Base-by-base conservation (phyloP, 2,888 invertebrate genomes). In the Ochropleura plecta region DNA sequence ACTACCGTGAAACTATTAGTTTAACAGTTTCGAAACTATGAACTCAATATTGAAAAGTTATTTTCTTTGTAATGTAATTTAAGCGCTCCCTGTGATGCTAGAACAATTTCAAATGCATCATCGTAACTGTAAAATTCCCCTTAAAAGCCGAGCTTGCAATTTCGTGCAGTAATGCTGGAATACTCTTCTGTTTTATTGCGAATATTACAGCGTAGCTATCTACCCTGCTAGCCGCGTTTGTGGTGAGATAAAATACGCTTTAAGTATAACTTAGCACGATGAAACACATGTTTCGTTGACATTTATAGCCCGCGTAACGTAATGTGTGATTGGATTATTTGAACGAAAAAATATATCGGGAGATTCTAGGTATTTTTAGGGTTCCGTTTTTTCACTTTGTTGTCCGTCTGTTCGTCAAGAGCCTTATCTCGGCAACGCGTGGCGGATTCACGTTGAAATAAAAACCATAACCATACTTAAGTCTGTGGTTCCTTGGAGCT, bases 41-140 rank as follows among this genome's bases (percentile, higher is more conserved):
- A 81, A 81, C 73, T 78, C 40, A 46, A 70, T 68, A 70, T 78
- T 67, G 82, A 73, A 63, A 63, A 78, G 78, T 78, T 70, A 59
- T 81, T 70, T 78, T 78, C 62, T 62, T 82, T 60, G 59, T 40
- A 82, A 73, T 73, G 53, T 73, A 81, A 73, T 82, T 65, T 78
- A 57, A 69, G 46, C 53, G 63, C 65, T 65, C 59, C 30, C 53
- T 63, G 49, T 65, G 55, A 69, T 71, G 59, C 55, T 64, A 60
- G 59, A 78, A 68, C 70, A 73, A 74, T 81, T 74, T 81, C 78
- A 82, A 81, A 82, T 78, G 73, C 79, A 81, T 82, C 82, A 82
- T 64, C 67, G 74, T 74, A 64, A 82, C 67, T 82, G 49, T 82
- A 20, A 63, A 82, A 74, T 82, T 64, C 49, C 59, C 62, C 5